Conservation (phyloP, 2,113 vertebrate genomes). For the Andinoacara biseriatus region DNA sequence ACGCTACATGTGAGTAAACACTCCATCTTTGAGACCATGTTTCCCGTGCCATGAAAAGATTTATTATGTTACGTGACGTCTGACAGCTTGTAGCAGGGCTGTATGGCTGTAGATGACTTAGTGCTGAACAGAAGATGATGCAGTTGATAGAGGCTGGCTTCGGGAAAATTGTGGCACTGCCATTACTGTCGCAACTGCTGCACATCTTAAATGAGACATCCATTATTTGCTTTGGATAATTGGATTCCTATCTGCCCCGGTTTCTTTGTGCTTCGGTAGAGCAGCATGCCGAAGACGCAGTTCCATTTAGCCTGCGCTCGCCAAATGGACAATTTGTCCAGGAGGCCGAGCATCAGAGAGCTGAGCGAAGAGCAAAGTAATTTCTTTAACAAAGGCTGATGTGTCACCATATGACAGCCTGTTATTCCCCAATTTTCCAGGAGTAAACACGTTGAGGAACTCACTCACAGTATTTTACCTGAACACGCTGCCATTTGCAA, state of each 20-base stretch:
- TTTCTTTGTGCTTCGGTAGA: slow-evolving; percentile 59
- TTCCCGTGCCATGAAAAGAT: slow-evolving; percentile 30
- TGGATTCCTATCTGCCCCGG: slow-evolving; percentile 69
- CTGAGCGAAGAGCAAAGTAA: slow-evolving; percentile 60
- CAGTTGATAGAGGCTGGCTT: slow-evolving; percentile 58
- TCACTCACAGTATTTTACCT: slow-evolving; percentile 67
- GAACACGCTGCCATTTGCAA: slow-evolving; percentile 60
- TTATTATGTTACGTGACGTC: slow-evolving; percentile 43
- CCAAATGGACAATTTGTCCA: slow-evolving; percentile 74
- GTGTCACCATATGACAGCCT: slow-evolving; percentile 70
- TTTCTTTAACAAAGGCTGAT: slow-evolving; percentile 77
- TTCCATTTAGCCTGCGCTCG: slow-evolving; percentile 70
- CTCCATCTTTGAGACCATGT: slow-evolving; percentile 41
- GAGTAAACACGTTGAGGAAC: slow-evolving; percentile 64
- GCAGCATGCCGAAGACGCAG: slow-evolving; percentile 59
- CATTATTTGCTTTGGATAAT: slow-evolving; percentile 75
- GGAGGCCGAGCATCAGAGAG: slow-evolving; percentile 59
- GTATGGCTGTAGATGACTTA: slow-evolving; percentile 47
- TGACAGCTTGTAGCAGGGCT: slow-evolving; percentile 34
- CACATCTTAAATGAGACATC: slow-evolving; percentile 75
- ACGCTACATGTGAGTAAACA: slow-evolving; percentile 93
- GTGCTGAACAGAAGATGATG: slow-evolving; percentile 60
- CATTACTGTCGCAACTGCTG: slow-evolving; percentile 52
- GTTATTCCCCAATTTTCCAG: slow-evolving; percentile 71
- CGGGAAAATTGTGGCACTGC: slow-evolving; percentile 38